A percentile compares a stretch with the other conserved stretches of the same genome.
These are phyloP conservation scores for Charadrius vociferus DNA, from an alignment of 2,113 vertebrate species.

Conservation along the genomic window DNA sequence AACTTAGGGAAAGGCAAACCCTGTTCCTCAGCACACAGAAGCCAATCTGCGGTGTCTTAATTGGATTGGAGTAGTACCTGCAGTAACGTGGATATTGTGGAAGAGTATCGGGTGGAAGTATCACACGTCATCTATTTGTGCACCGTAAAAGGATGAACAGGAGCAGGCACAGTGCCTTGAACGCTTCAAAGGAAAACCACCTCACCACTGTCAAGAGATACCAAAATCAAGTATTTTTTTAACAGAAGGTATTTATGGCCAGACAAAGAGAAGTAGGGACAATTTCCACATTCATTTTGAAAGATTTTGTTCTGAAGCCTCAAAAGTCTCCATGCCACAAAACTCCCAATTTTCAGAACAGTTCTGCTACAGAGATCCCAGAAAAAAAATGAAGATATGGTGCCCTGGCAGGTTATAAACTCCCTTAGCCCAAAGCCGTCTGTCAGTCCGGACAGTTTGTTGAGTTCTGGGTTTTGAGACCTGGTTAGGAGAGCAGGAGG, in stretches of 20 bases:
- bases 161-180: background rate
- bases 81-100: background rate
- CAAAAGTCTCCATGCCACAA: background rate
- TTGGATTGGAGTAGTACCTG: background rate
- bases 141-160: background rate
- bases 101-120: background rate
- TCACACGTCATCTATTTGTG: background rate
- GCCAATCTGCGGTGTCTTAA: background rate
- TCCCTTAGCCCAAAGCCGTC: background rate
- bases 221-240: background rate
- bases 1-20: background rate
- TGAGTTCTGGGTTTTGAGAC: background rate
- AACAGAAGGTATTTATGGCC: background rate
- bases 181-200: background rate
- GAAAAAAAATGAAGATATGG: background rate
- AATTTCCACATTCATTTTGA: background rate
- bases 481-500: background rate
- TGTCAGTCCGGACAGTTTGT: background rate
- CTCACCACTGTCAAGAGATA: background rate
- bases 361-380: background rate
- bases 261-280: background rate
- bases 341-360: background rate
- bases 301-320: background rate
- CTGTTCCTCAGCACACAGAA: background rate
- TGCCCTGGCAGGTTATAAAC: background rate